Percentiles rank a stretch among this genome's conserved stretches.
Evolutionary conservation across 2,113 vertebrate genomes (phyloP).

Genomic region (Oncorhynchus masou): DNA sequence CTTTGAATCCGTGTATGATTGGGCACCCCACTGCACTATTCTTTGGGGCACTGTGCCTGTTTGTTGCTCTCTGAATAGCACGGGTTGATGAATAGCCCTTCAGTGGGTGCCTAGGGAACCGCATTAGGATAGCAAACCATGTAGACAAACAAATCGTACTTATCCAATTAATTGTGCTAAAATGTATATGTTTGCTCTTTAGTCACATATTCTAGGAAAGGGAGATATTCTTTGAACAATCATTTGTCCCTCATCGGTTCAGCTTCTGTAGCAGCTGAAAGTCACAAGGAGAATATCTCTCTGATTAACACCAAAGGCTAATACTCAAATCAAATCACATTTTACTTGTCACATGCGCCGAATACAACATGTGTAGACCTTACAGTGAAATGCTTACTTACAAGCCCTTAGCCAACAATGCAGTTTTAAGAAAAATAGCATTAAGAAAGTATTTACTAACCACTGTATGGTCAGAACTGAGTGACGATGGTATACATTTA

Average conservation of each 20-base stretch:
- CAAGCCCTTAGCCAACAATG: too few species aligned
- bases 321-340: too few species aligned
- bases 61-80: conserved; percentile 1
- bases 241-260: neutral
- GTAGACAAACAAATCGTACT: neutral
- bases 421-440: too few species aligned
- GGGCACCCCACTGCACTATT: neutral
- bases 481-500: neutral
- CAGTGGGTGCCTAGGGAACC: conserved; percentile 4
- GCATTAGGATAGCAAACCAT: neutral
- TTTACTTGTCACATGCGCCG: too few species aligned
- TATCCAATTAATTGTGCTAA: neutral
- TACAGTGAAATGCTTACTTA: too few species aligned
- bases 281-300: conserved; percentile 5
- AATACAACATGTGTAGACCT: too few species aligned
- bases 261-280: conserved; percentile 24
- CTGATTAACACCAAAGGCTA: neutral
- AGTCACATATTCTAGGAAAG: neutral
- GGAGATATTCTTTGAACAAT: neutral
- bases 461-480: neutral
- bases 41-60: neutral
- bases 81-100: neutral
- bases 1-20: neutral
- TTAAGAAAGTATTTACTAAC: neutral
- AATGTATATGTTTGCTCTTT: neutral